Conservation (phyloP, 2,888 invertebrate genomes). For the Acanthosoma haemorrhoidale region DNA sequence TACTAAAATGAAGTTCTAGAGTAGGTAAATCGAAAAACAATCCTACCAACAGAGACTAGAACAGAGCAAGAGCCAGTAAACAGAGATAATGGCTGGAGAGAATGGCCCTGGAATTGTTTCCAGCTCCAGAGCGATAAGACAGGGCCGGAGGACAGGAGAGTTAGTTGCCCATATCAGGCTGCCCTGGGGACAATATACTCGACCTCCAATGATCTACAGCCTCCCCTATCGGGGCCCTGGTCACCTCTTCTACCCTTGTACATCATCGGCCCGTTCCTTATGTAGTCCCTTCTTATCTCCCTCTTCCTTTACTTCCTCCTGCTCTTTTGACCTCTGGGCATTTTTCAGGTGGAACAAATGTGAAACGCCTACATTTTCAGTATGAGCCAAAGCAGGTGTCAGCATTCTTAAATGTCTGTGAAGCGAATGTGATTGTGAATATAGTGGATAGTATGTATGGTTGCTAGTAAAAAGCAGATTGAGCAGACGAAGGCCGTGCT, state of each 20-base stretch:
- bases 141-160: not conserved
- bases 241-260: not conserved
- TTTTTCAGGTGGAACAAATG: too few relatives aligned
- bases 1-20: too few relatives aligned
- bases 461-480: too few relatives aligned
- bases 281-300: not conserved
- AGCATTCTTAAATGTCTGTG: too few relatives aligned
- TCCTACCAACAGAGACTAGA: not conserved
- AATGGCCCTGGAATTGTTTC: not conserved
- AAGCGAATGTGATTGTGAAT: too few relatives aligned
- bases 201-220: not conserved
- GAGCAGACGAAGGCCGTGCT: too few relatives aligned
- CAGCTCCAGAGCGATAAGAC: not conserved
- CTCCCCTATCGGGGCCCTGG: not conserved
- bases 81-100: not conserved
- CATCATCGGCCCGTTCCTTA: not conserved
- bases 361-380: too few relatives aligned
- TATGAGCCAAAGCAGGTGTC: too few relatives aligned
- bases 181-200: not conserved
- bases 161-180: not conserved
- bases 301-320: constrained; percentile 1
- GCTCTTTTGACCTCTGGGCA: not conserved
- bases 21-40: not conserved
- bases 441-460: too few relatives aligned
- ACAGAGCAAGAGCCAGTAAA: not conserved